Conservation (phyloP, 2,888 invertebrate species). For the Thumatha senex region DNA sequence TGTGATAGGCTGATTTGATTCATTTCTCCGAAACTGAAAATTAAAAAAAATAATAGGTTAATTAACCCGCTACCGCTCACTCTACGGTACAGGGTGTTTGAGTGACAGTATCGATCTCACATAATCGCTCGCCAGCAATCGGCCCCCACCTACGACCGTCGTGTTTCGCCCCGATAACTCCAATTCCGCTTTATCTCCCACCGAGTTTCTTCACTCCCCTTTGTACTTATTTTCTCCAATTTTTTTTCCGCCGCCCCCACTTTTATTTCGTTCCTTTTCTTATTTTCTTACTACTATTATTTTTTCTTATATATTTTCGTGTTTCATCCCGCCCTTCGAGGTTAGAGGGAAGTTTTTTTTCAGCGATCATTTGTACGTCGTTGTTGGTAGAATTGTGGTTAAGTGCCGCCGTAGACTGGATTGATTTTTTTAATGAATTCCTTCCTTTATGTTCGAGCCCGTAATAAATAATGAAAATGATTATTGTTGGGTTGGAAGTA, state of each 20-base stretch:
- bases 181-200: constrained; percentile 82
- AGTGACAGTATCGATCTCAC: constrained; percentile 81
- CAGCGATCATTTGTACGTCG: constrained; percentile 75
- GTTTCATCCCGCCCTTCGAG: constrained; percentile 65
- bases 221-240: constrained; percentile 81
- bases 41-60: no score
- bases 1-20: no score
- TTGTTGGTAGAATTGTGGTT: constrained; percentile 75
- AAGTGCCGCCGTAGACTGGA: constrained; percentile 62
- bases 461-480: constrained; percentile 64
- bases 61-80: constrained; percentile 8
- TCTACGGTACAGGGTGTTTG: constrained; percentile 42
- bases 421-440: constrained; percentile 78
- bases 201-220: constrained; percentile 76
- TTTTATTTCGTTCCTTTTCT: constrained; percentile 73
- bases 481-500: constrained; percentile 38
- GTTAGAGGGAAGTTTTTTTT: constrained; percentile 58
- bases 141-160: constrained; percentile 70
- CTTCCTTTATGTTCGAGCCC: constrained; percentile 59
- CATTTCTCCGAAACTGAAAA: no score
- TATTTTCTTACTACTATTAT: constrained; percentile 79
- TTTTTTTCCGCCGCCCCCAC: constrained; percentile 73
- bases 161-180: constrained; percentile 78
- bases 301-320: constrained; percentile 80
- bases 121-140: constrained; percentile 71